Evolutionary conservation across 2,888 invertebrate species (phyloP).

Genomic region (Synergus itoensis): DNA sequence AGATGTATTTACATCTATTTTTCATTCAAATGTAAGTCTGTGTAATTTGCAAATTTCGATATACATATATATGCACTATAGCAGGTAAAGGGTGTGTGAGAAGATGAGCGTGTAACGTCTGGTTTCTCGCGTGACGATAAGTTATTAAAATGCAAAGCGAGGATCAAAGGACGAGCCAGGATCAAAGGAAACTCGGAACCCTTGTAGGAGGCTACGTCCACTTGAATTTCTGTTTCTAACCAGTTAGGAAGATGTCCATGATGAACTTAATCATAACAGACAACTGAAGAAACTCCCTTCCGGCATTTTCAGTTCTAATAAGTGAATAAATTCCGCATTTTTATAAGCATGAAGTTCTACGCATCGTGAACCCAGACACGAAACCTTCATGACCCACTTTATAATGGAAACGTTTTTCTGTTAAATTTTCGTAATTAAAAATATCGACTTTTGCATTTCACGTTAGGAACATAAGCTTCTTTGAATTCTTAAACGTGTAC

Average conservation of each 20-base stretch:
- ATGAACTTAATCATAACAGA: neutral
- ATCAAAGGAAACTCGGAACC: slow-evolving; percentile 58
- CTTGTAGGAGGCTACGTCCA: slow-evolving; percentile 38
- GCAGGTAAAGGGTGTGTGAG: slow-evolving; percentile 26
- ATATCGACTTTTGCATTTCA: neutral
- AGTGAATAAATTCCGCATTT: neutral
- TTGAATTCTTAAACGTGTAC: neutral
- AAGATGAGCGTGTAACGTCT: slow-evolving; percentile 46
- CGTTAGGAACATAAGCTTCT: neutral
- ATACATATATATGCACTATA: neutral
- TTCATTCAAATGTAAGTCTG: neutral
- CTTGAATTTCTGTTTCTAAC: neutral
- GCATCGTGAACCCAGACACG: neutral
- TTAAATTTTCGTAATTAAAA: neutral
- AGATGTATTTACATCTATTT: neutral
- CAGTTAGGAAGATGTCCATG: neutral
- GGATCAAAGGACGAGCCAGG: slow-evolving; percentile 68
- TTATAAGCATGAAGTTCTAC: too few species aligned
- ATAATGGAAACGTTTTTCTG: neutral
- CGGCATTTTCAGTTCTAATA: neutral
- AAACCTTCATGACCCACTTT: slow-evolving; percentile 1
- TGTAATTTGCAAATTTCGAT: neutral
- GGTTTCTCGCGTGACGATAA: slow-evolving; percentile 53
- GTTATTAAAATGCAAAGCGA: slow-evolving; percentile 71
- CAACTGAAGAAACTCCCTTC: neutral